These are phyloP conservation scores for Mus musculus DNA, from an alignment of 2,113 vertebrate genomes.

Conservation along the genomic window DNA sequence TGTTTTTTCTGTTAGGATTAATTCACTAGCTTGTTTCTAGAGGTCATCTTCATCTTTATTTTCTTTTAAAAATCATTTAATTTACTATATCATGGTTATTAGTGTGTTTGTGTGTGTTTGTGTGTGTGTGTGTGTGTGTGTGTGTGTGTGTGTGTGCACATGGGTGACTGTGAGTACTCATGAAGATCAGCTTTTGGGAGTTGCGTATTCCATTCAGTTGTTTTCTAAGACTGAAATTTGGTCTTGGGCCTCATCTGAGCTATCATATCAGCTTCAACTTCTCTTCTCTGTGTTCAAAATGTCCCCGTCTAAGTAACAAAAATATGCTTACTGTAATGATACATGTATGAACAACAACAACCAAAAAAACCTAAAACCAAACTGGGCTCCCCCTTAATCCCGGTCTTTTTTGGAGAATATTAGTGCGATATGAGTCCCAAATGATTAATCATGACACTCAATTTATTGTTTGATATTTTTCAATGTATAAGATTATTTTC, in stretches of 20 bases:
- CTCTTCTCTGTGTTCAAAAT: not conserved
- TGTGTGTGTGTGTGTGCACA: not conserved
- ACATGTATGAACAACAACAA: not conserved
- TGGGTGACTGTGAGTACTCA: not conserved
- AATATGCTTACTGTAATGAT: not conserved
- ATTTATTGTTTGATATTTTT: not conserved
- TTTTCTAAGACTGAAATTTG: not conserved
- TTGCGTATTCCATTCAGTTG: not conserved
- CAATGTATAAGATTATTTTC: not conserved
- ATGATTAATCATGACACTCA: not conserved
- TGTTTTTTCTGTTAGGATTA: not conserved
- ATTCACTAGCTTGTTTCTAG: not conserved
- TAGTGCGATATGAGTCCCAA: not conserved
- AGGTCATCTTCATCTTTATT: not conserved
- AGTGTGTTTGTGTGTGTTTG: not conserved
- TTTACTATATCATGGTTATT: not conserved
- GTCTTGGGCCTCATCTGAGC: not conserved
- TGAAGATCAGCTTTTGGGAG: not conserved
- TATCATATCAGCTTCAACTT: not conserved
- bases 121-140: not conserved
- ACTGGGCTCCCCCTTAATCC: not conserved
- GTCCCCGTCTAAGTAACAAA: not conserved
- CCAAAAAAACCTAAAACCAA: not conserved
- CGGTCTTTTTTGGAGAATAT: not conserved
- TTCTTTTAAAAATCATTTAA: not conserved